phyloP scores from a whole-genome alignment of 1,140 invertebrate species.

The Drosophila kohkoa region DNA sequence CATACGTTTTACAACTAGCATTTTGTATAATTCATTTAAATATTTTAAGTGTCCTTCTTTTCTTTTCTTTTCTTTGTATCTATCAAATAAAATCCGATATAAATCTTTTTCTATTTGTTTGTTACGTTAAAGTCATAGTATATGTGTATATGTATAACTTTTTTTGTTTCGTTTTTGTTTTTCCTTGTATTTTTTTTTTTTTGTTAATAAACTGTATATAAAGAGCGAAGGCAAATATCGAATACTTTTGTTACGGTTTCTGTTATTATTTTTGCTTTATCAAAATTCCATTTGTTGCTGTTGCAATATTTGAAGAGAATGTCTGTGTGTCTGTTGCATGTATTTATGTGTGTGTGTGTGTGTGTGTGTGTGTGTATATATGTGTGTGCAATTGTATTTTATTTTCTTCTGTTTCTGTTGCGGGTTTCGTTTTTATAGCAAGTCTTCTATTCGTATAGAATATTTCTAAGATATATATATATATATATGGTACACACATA shows the following conservation, averaged over 20 bases:
- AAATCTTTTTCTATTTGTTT: constrained; percentile 36
- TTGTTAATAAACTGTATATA: constrained; percentile 51
- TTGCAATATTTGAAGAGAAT: constrained; percentile 60
- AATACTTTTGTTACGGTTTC: constrained; percentile 79
- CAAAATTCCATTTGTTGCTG: constrained; percentile 65
- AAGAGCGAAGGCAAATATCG: constrained; percentile 82
- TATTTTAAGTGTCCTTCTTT: constrained; percentile 71
- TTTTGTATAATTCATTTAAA: constrained; percentile 81
- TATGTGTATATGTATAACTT: background rate
- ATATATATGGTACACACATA: constrained; percentile 38
- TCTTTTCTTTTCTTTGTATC: constrained; percentile 53
- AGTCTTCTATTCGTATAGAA: constrained; percentile 36
- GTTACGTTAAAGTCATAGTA: background rate
- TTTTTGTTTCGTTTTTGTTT: background rate
- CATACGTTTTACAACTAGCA: constrained; percentile 42
- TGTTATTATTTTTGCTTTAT: constrained; percentile 47
- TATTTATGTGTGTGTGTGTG: constrained; percentile 19
- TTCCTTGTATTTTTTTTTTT: constrained; percentile 30
- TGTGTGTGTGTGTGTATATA: constrained; percentile 20
- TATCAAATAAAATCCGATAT: constrained; percentile 60
- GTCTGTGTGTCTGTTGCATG: constrained; percentile 38
- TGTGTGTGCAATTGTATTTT: constrained; percentile 15
- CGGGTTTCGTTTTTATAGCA: constrained; percentile 20
- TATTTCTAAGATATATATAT: constrained; percentile 13
- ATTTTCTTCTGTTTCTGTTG: background rate